A percentile compares a stretch with the other conserved stretches of the same genome.
Conservation (phyloP, 1,140 invertebrate species). For the Helicoverpa armigera region DNA sequence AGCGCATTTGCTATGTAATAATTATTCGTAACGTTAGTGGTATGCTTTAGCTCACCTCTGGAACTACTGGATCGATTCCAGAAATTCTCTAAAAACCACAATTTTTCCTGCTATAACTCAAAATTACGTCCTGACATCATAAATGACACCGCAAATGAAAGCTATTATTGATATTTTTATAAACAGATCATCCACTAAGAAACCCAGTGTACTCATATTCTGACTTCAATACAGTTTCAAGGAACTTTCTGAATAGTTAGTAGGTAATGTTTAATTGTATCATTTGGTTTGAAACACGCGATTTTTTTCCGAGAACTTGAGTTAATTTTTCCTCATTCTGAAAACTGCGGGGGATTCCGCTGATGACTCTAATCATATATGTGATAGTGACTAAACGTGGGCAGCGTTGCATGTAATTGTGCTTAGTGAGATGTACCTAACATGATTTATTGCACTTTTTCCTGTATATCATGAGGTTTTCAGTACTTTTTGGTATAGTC, state of each 20-base stretch:
- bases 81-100: too few species aligned
- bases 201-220: too few species aligned
- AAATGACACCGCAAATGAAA: too few species aligned
- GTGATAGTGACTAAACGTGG: slow-evolving; percentile 2
- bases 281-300: background rate
- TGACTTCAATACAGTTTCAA: background rate
- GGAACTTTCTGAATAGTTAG: background rate
- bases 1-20: too few species aligned
- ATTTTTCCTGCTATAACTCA: too few species aligned
- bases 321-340: slow-evolving; percentile 34
- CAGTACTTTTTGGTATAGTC: background rate
- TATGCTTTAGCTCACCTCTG: too few species aligned
- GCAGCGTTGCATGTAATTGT: background rate
- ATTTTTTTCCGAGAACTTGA: slow-evolving; percentile 26
- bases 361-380: slow-evolving; percentile 2
- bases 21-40: too few species aligned
- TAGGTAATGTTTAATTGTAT: background rate
- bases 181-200: too few species aligned
- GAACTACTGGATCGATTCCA: too few species aligned
- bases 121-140: too few species aligned
- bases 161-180: too few species aligned
- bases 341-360: slow-evolving; percentile 35
- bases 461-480: background rate
- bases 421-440: background rate
- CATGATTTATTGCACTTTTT: background rate